These are phyloP conservation scores for Catharus fuscescens DNA, from an alignment of 2,113 vertebrate species.

Conservation along the genomic window DNA sequence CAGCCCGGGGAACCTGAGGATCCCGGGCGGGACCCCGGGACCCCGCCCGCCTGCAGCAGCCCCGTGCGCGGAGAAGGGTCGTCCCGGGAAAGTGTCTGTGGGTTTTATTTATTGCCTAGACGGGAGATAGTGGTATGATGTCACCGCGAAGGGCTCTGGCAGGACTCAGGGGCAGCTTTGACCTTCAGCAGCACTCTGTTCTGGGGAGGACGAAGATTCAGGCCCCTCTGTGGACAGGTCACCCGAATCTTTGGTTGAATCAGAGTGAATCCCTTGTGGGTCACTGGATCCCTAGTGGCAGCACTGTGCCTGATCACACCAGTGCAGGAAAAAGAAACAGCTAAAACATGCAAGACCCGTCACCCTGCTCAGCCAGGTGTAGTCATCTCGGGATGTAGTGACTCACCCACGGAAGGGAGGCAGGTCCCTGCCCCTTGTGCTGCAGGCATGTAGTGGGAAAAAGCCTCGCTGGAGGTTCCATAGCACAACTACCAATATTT, in stretches of 20 bases:
- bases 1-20: background rate
- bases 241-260: background rate
- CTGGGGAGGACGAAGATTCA: background rate
- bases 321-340: background rate
- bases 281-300: background rate
- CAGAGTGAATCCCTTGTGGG: background rate
- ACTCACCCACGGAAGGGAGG: background rate
- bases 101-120: background rate
- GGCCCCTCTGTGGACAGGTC: background rate
- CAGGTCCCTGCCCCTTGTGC: background rate
- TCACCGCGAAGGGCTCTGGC: background rate
- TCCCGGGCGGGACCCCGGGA: too few species aligned
- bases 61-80: too few species aligned
- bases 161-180: background rate
- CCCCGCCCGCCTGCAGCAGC: background rate
- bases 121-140: background rate
- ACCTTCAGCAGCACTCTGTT: background rate
- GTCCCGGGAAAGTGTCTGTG: background rate
- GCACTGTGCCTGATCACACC: fast-evolving
- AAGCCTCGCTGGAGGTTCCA: background rate
- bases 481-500: background rate
- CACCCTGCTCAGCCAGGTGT: background rate
- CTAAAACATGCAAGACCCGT: fast-evolving
- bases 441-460: background rate
- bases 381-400: background rate